Evolutionary conservation across 1,140 invertebrate genomes (phyloP).

Genomic region (Caenorhabditis briggsae): DNA sequence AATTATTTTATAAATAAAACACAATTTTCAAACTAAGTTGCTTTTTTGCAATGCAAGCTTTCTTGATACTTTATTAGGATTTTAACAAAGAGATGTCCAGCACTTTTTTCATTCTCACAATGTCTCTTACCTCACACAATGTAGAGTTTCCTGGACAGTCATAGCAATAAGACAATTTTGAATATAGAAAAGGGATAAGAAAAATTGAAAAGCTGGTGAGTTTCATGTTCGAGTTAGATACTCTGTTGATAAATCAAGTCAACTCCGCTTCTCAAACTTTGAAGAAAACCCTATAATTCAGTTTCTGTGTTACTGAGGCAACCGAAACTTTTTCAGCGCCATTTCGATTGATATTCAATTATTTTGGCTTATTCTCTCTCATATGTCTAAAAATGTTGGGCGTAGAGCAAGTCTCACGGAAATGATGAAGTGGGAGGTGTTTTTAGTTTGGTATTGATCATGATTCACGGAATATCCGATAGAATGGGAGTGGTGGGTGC

Average conservation of each 20-base stretch:
- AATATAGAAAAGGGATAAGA: not conserved
- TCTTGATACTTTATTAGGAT: too few relatives aligned
- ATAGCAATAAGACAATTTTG: not conserved
- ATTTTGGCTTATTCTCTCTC: not conserved
- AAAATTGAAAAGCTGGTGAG: not conserved
- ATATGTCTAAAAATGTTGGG: not conserved
- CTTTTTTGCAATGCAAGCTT: too few relatives aligned
- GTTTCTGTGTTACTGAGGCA: slow-evolving; percentile 39
- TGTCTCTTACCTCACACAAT: slow-evolving; percentile 3
- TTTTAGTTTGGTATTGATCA: not conserved
- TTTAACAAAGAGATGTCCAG: too few relatives aligned
- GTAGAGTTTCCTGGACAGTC: not conserved
- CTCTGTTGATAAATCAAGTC: not conserved
- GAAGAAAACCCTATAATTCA: slow-evolving; percentile 10
- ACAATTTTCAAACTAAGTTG: too few relatives aligned
- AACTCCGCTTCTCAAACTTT: not conserved
- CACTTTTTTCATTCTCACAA: not conserved
- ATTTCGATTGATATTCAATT: slow-evolving; percentile 14
- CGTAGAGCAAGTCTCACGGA: not conserved
- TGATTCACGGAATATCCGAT: too few relatives aligned
- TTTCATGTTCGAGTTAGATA: not conserved
- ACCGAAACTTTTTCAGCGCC: not conserved
- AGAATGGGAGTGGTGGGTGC: too few relatives aligned
- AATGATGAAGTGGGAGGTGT: not conserved
- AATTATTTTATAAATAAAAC: too few relatives aligned